These are phyloP conservation scores for Pristionchus exspectatus DNA, from an alignment of 2,888 invertebrate genomes.

Conservation along the genomic window DNA sequence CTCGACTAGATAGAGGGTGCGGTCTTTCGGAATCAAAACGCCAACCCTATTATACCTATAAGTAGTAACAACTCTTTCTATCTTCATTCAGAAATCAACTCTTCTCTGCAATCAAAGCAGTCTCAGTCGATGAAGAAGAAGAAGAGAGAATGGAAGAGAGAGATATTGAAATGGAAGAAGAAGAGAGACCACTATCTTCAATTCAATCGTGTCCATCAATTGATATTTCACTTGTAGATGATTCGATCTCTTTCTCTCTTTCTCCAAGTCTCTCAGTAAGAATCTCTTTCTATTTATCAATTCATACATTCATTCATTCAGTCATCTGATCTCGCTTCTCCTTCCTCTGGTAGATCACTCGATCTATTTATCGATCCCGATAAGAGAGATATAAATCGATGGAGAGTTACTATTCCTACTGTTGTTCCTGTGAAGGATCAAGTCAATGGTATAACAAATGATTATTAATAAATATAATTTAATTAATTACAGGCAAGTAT, in stretches of 20 bases:
- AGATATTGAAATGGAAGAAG: slow-evolving; percentile 33
- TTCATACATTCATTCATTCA: neutral
- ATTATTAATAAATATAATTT: neutral
- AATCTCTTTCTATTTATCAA: neutral
- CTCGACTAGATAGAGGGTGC: too few species aligned
- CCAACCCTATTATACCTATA: too few species aligned
- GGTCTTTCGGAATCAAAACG: too few species aligned
- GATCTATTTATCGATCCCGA: slow-evolving; percentile 65
- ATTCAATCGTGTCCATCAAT: slow-evolving; percentile 50
- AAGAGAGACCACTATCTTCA: neutral
- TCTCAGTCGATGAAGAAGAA: slow-evolving; percentile 46
- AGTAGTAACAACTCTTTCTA: neutral
- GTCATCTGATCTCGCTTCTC: slow-evolving; percentile 36
- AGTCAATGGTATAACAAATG: slow-evolving; percentile 57
- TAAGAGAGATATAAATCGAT: slow-evolving; percentile 71
- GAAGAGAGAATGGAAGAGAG: neutral
- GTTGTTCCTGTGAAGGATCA: slow-evolving; percentile 74
- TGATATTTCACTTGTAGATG: slow-evolving; percentile 51
- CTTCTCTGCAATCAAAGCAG: slow-evolving; percentile 44
- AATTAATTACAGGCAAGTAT: slow-evolving; percentile 60
- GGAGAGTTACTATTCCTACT: slow-evolving; percentile 72
- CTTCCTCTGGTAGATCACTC: slow-evolving; percentile 14
- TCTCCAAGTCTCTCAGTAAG: slow-evolving; percentile 33
- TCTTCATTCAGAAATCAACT: slow-evolving; percentile 43
- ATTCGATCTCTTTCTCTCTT: neutral